A percentile compares a stretch with the other conserved stretches of the same genome.
phyloP scores from a whole-genome alignment of 2,797 vertebrate species.

The Pelochelys cantorii region DNA sequence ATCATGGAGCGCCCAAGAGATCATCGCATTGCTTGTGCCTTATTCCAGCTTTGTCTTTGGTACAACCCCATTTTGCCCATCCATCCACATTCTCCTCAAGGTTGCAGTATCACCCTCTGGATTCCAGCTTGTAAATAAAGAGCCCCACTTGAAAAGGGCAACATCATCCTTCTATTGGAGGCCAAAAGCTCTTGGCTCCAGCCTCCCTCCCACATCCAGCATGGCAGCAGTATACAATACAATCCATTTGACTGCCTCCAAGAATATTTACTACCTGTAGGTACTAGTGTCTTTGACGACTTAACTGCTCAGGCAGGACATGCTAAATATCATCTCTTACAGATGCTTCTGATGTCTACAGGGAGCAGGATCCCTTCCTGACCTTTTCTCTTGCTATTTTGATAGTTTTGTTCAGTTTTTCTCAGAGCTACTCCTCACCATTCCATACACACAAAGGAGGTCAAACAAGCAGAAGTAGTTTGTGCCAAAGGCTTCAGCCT shows the following conservation, averaged over 20 bases:
- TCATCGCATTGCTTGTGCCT: not conserved
- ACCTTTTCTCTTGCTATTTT: conserved; percentile 70
- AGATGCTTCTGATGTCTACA: conserved; percentile 73
- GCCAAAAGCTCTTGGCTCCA: conserved; percentile 59
- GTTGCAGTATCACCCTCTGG: not conserved
- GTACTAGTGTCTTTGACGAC: conserved; percentile 47
- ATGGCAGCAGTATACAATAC: conserved; percentile 38
- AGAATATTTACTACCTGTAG: conserved; percentile 53
- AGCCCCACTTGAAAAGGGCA: conserved; percentile 67
- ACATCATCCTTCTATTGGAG: conserved; percentile 58
- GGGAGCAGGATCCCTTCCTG: conserved; percentile 68
- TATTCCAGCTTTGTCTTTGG: conserved; percentile 31
- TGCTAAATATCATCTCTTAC: conserved; percentile 73
- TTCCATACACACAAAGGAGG: conserved; percentile 63
- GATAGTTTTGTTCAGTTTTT: conserved; percentile 66
- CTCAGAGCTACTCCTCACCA: conserved; percentile 57
- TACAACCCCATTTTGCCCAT: conserved; percentile 6
- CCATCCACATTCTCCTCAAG: not conserved
- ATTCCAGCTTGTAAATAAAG: conserved; percentile 55
- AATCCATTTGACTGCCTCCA: conserved; percentile 42
- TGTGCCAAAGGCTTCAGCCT: conserved; percentile 69
- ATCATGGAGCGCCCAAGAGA: not conserved
- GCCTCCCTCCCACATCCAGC: conserved; percentile 56
- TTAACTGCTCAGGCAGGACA: conserved; percentile 67
- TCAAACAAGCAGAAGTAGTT: conserved; percentile 69